Conservation (phyloP, 1,140 invertebrate species). For the Drosophila pruinosa region DNA sequence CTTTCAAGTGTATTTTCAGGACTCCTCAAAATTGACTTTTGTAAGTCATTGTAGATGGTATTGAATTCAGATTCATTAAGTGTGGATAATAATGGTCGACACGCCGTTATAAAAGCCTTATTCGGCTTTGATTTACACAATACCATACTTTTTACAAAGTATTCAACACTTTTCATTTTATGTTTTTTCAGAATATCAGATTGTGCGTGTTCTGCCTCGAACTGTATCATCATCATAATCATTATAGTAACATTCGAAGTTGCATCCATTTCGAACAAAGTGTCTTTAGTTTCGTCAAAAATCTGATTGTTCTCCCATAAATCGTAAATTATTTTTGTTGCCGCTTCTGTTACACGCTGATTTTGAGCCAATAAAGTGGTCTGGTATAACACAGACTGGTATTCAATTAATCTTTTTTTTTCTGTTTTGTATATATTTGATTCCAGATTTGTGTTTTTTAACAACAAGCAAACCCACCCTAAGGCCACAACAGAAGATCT, state of each 20-base stretch:
- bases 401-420: slow-evolving; percentile 64
- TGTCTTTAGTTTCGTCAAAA: slow-evolving; percentile 44
- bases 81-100: slow-evolving; percentile 86
- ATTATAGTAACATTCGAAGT: slow-evolving; percentile 56
- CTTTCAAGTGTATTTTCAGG: slow-evolving; percentile 95
- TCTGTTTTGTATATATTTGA: slow-evolving; percentile 70
- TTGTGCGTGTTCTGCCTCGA: slow-evolving; percentile 28
- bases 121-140: slow-evolving; percentile 91
- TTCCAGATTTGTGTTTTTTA: slow-evolving; percentile 49
- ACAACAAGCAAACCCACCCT: slow-evolving; percentile 60
- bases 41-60: slow-evolving; percentile 91
- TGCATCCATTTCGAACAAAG: slow-evolving; percentile 64
- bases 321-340: slow-evolving; percentile 70
- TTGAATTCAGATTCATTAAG: slow-evolving; percentile 90
- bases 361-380: slow-evolving; percentile 52
- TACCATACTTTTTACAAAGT: slow-evolving; percentile 91
- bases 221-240: slow-evolving; percentile 56
- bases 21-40: slow-evolving; percentile 96
- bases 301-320: slow-evolving; percentile 65
- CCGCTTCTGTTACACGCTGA: slow-evolving; percentile 57
- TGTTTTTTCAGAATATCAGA: slow-evolving; percentile 80
- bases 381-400: slow-evolving; percentile 67
- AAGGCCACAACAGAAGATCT: slow-evolving; percentile 65
- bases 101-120: slow-evolving; percentile 86
- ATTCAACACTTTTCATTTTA: slow-evolving; percentile 86